Evolutionary conservation across 2,888 invertebrate genomes (phyloP), one percentile per base, ranked within the genome.

Genomic region (Epistrophe eligans): DNA sequence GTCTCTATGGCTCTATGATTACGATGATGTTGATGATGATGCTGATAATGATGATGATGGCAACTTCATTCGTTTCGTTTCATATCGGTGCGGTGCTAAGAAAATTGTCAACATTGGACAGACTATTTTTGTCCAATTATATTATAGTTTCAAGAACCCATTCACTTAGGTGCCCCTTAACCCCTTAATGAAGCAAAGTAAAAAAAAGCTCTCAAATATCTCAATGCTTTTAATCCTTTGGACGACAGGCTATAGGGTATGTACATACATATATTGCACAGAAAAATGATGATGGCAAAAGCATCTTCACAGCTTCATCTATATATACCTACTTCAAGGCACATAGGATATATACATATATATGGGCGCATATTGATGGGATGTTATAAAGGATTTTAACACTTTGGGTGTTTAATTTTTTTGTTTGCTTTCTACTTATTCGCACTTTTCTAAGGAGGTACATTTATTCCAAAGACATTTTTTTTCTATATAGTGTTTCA

Each of bases 51-150:
- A n/a, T n/a, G n/a, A n/a, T 58, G 58, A 58, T 62, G 43, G 45
- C 64, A 66, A 48, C 45, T 64, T 64, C 10, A 28, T 48, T 48
- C 48, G 17, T 67, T 66, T 24, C 19, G 60, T 19, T 15, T 62
- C 58, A n/a, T 58, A n/a, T 19, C 50, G 17, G 32, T 48, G 35
- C 32, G n/a, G 28, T 45, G 45, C 48, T 15, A 32, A 17, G 32
- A 58, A 73, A 73, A 77, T 73, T 73, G 80, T 85, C 85, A 81
- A 79, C 85, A 77, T 81, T 40, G 77, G 67, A 77, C 77, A 45
- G 77, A 66, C 66, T 81, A 81, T 77, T 81, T 77, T 77, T 71
- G 82, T 83, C 72, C 87, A 87, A 87, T 83, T 87, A 83, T 66
- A 66, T 60, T 38, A 60, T 79, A 76, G 87, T 76, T 83, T 82